Evolutionary conservation across 2,113 vertebrate genomes (phyloP), one percentile per base, ranked within the genome.

Genomic region (Leuciscus idus): DNA sequence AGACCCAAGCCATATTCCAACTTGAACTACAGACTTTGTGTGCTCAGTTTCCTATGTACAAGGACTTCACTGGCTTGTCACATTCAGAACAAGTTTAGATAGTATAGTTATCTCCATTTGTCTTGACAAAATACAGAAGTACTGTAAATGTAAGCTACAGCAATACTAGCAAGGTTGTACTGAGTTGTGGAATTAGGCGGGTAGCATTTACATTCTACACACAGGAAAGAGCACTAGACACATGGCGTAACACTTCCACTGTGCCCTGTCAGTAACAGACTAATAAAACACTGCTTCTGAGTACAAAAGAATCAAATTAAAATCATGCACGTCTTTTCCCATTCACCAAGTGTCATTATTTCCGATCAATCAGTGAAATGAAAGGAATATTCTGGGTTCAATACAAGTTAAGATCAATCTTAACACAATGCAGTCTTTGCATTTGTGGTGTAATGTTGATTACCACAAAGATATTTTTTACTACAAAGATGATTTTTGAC

Each of bases 81-180:
- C 93, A 94, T 94, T 94, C 92, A 94, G 89, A 93, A 94, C 89
- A 90, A 90, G 88, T 92, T 92, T 93, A 93, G 87, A 90, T 82
- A 88, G 84, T 81, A 80, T 79, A 89, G 76, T 88, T 91, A 92
- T 91, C 91, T 88, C 91, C 88, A 92, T 88, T 84, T 87, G 84
- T 90, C 82, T 89, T 93, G 89, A 91, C 91, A 75, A 88, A 87
- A 88, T 89, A 90, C 70, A 64, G 89, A 93, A 64, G 82, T 85
- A 89, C 84, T 91, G 91, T 73, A 19, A 83, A 55, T 73, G 81
- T 73, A 36, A 72, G 46, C 80, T 82, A 82, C 62, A 70, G 81
- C 85, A 61, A 93, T 87, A 88, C 89, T 89, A 92, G 90, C 89
- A 80, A 83, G 90, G 87, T 88, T 91, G 88, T 91, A 89, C 28